Evolutionary conservation across 1,140 invertebrate species (phyloP).

Genomic region (Drosophila parabipectinata): DNA sequence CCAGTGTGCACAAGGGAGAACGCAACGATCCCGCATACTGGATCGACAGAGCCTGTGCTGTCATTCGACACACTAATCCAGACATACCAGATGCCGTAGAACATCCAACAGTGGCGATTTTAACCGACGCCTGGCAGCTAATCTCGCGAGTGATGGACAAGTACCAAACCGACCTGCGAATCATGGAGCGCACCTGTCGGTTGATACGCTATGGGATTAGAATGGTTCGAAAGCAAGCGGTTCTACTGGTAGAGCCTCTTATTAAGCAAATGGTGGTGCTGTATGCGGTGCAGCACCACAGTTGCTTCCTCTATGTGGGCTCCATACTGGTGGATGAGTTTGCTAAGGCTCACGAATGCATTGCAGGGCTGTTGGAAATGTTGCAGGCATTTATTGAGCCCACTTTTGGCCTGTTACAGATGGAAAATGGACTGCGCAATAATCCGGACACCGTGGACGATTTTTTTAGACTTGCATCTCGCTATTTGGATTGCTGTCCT

Average conservation of each 20-base stretch:
- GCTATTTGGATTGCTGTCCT: slow-evolving; percentile 94
- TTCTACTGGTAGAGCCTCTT: slow-evolving; percentile 91
- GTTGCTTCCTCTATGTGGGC: slow-evolving; percentile 97
- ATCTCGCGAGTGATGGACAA: slow-evolving; percentile 90
- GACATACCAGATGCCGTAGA: slow-evolving; percentile 85
- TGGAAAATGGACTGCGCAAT: slow-evolving; percentile 90
- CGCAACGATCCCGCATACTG: slow-evolving; percentile 94
- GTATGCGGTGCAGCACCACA: slow-evolving; percentile 94
- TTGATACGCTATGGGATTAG: slow-evolving; percentile 95
- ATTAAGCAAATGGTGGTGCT: slow-evolving; percentile 94
- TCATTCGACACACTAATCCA: slow-evolving; percentile 92
- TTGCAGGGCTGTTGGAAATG: slow-evolving; percentile 92
- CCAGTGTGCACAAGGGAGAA: slow-evolving; percentile 81
- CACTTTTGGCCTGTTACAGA: slow-evolving; percentile 92
- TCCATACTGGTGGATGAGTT: slow-evolving; percentile 98
- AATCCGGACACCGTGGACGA: slow-evolving; percentile 99
- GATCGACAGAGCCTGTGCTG: slow-evolving; percentile 95
- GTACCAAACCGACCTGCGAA: slow-evolving; percentile 92
- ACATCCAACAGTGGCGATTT: slow-evolving; percentile 93
- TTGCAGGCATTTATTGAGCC: slow-evolving; percentile 93
- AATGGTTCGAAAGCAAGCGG: slow-evolving; percentile 92
- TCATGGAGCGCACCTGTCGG: slow-evolving; percentile 96
- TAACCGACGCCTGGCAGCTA: slow-evolving; percentile 94
- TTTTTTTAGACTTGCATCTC: slow-evolving; percentile 93
- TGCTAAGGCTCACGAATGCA: slow-evolving; percentile 87